These are phyloP conservation scores for Protobothrops mucrosquamatus DNA, from an alignment of 2,113 vertebrate genomes.

Conservation along the genomic window DNA sequence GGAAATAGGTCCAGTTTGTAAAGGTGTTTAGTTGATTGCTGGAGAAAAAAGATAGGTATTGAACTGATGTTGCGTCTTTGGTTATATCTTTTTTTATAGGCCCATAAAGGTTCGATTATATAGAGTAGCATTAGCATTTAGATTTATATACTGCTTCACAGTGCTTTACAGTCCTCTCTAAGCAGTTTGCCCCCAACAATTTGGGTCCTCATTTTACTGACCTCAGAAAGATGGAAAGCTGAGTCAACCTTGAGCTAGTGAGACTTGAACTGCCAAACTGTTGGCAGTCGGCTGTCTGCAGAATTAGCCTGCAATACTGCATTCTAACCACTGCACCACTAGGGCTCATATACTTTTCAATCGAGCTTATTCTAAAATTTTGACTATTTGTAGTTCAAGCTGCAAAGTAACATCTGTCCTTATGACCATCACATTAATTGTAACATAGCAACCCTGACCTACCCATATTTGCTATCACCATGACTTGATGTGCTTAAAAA, in stretches of 20 bases:
- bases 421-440: not conserved
- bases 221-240: too few species aligned
- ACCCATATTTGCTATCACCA: not conserved
- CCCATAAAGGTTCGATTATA: not conserved
- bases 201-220: too few species aligned
- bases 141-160: too few species aligned
- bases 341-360: not conserved
- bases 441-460: not conserved
- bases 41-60: not conserved
- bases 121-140: too few species aligned
- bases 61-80: not conserved
- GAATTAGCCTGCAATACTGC: too few species aligned
- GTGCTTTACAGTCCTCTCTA: too few species aligned
- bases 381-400: not conserved
- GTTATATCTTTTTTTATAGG: not conserved
- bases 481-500: constrained; percentile 2
- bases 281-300: too few species aligned
- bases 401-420: not conserved
- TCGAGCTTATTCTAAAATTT: not conserved
- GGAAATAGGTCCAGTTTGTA: not conserved
- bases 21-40: not conserved
- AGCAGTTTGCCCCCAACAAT: too few species aligned
- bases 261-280: too few species aligned
- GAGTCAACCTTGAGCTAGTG: too few species aligned
- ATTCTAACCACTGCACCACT: too few species aligned